Evolutionary conservation across 2,888 invertebrate genomes (phyloP).

Genomic region (Malthinus flaveolus): DNA sequence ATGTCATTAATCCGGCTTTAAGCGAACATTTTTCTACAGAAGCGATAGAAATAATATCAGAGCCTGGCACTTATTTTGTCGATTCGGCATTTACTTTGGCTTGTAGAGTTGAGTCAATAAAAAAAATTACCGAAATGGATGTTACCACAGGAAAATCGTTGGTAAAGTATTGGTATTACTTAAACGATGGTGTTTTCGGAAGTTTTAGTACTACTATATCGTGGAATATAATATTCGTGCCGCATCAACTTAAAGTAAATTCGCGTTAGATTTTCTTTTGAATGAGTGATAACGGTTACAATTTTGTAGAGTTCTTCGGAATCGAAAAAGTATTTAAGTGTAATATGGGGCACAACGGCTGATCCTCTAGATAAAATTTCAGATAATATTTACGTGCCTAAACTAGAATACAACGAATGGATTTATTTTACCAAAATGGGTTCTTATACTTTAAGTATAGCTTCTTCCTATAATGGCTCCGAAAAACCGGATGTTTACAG

Average conservation of each 20-base stretch:
- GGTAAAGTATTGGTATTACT: slow-evolving; percentile 85
- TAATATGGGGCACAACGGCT: slow-evolving; percentile 96
- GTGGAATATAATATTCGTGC: not conserved
- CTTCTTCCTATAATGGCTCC: slow-evolving; percentile 94
- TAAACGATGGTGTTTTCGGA: slow-evolving; percentile 98
- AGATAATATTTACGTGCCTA: slow-evolving; percentile 66
- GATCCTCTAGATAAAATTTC: slow-evolving; percentile 87
- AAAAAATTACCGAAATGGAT: slow-evolving; percentile 70
- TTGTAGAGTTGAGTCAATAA: slow-evolving; percentile 82
- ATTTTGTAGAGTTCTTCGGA: slow-evolving; percentile 38
- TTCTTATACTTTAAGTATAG: slow-evolving; percentile 91
- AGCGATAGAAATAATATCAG: slow-evolving; percentile 85
- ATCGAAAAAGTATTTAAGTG: slow-evolving; percentile 61
- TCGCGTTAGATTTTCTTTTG: too few species aligned
- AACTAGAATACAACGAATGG: slow-evolving; percentile 83
- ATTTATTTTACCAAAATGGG: slow-evolving; percentile 95
- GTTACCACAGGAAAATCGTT: slow-evolving; percentile 50
- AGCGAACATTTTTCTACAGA: slow-evolving; percentile 81
- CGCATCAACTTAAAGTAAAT: slow-evolving; percentile 28
- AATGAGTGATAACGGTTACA: not conserved
- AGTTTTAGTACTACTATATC: slow-evolving; percentile 80
- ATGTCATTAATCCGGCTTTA: slow-evolving; percentile 78
- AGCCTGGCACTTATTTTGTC: slow-evolving; percentile 95
- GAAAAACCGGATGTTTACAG: slow-evolving; percentile 75
- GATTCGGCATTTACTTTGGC: slow-evolving; percentile 93